A percentile compares a stretch with the other conserved stretches of the same genome.
Conservation (phyloP, 1,140 invertebrate species). For the Trachymyrmex cornetzi region DNA sequence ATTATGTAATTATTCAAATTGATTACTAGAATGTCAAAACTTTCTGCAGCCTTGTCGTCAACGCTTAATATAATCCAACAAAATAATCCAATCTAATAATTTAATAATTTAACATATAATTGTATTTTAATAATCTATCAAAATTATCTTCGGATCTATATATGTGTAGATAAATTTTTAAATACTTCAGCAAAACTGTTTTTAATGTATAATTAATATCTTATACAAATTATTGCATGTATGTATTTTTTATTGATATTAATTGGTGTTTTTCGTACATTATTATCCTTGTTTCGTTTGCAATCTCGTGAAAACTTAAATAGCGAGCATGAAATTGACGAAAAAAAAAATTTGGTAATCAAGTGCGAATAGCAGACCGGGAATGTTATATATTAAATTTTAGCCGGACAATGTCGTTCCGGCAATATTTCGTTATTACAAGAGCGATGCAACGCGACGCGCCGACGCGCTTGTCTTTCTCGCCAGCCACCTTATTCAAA, state of each 20-base stretch:
- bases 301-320: neutral
- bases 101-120: no score
- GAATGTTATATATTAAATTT: conserved; percentile 38
- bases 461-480: conserved; percentile 2
- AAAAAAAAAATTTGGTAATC: neutral
- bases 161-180: no score
- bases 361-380: neutral
- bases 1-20: no score
- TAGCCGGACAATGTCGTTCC: neutral
- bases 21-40: no score
- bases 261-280: neutral
- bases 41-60: no score
- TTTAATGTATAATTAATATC: neutral
- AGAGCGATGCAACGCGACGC: conserved; percentile 4
- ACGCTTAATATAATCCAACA: no score
- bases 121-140: no score
- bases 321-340: neutral
- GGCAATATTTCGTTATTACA: conserved; percentile 26
- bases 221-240: neutral
- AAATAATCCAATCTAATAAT: no score
- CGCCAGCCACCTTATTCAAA: conserved; percentile 30
- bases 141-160: no score
- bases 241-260: neutral
- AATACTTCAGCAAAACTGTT: no score
- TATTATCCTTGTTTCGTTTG: neutral